Conservation (phyloP, 2,113 vertebrate genomes). For the Zapornia atra region DNA sequence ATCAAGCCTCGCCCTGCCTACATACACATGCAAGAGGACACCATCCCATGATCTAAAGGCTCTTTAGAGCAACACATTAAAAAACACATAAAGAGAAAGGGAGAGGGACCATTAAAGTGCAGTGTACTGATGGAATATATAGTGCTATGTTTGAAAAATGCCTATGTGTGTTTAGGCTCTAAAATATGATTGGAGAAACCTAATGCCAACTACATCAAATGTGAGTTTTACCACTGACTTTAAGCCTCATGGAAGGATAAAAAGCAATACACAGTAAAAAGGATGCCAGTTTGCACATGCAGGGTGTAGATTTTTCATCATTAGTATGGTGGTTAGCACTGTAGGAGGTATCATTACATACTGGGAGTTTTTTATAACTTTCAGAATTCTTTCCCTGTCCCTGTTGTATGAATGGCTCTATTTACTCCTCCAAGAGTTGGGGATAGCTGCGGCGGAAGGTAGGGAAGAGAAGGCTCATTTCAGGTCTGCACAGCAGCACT, state of each 20-base stretch:
- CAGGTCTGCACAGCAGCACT: neutral
- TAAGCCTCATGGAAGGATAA: neutral
- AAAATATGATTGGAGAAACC: neutral
- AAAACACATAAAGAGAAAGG: neutral
- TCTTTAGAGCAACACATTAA: neutral
- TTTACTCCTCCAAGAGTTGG: neutral
- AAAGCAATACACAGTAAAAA: neutral
- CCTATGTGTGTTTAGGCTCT: neutral
- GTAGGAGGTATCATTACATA: constrained; percentile 44
- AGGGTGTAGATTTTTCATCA: neutral
- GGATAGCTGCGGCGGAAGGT: neutral
- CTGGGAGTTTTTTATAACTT: constrained; percentile 14
- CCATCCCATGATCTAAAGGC: neutral
- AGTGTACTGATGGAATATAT: neutral
- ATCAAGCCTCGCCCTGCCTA: neutral
- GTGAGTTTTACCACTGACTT: neutral
- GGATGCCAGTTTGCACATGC: neutral
- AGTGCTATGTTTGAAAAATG: neutral
- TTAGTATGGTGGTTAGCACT: constrained; percentile 1
- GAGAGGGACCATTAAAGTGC: neutral
- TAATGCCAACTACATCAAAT: neutral
- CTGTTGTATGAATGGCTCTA: constrained; percentile 26
- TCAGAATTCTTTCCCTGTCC: constrained; percentile 29
- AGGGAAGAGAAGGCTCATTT: neutral
- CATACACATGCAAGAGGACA: neutral